Base-by-base conservation (phyloP, 2,888 invertebrate genomes). In the Drosophila parthenogenetica region DNA sequence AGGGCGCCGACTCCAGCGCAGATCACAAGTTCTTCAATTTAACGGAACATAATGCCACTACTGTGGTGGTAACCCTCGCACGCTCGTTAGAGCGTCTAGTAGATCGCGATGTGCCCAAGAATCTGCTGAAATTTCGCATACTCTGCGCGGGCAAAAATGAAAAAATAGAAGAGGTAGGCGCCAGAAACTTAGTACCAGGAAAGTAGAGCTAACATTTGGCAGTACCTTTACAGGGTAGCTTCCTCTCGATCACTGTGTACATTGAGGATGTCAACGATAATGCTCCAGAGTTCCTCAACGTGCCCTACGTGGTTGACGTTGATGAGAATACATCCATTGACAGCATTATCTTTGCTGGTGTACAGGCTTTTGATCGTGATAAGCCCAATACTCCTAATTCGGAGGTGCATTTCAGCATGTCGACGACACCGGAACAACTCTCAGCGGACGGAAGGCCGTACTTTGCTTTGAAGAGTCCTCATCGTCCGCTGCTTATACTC, bases 221-320 rank as follows among this genome's bases (percentile, higher is more conserved):
- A 2, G 42, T 17, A 42, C 10, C 0, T 25, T 16, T 51, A 29
- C 93, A 97, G 97, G 95, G 96, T 87, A 96, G 96, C 53, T 97
- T 95, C 80, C 93, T 97, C 19, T 96, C 96, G 2, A 95, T 97
- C 73, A 97, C 97, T 4, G 96, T 97, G 5, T 97, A 97, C 91
- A 96, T 97, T 5, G 97, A 97, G 91, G 97, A 97, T 90, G 94
- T 97, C 43, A 97, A 97, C 89, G 97, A 97, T 92, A 96, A 97
- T 91, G 94, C 95, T 1, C 97, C 97, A 0, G 93, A 94, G 87
- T 97, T 97, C 91, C 91, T 95, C 49, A 95, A 96, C 70, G 94
- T 96, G 0, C 97, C 97, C 0, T 97, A 97, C 90, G 93, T 94
- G 54, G 93, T 97, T 7, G 94, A 95, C 43, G 96, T 97, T 16